Evolutionary conservation across 1,140 invertebrate species (phyloP).

Genomic region (Linepithema humile): DNA sequence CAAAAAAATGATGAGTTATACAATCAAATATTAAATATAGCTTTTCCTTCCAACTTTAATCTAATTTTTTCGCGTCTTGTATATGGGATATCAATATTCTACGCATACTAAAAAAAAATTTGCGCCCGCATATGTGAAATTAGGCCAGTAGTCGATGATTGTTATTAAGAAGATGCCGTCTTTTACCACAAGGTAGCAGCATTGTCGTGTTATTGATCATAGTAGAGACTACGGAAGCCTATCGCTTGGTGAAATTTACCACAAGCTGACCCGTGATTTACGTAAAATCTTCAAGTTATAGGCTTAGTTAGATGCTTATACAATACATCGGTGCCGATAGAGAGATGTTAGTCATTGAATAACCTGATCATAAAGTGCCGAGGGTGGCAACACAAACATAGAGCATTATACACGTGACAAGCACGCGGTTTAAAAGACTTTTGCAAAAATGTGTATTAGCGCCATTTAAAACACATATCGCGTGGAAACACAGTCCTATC

Average conservation of each 20-base stretch:
- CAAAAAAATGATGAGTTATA: too few species aligned
- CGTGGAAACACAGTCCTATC: constrained; percentile 48
- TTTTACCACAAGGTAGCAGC: constrained; percentile 68
- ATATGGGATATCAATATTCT: too few species aligned
- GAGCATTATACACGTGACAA: constrained; percentile 7
- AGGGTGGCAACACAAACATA: not conserved
- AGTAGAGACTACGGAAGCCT: constrained; percentile 1
- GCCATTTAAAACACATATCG: constrained; percentile 55
- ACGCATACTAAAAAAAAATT: too few species aligned
- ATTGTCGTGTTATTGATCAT: constrained; percentile 72
- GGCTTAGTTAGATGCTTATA: too few species aligned
- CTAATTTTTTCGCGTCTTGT: too few species aligned
- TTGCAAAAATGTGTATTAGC: constrained; percentile 72
- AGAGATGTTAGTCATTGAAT: not conserved
- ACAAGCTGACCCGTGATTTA: not conserved
- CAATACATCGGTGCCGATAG: not conserved
- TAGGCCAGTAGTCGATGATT: not conserved
- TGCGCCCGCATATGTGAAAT: not conserved
- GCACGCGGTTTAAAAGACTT: constrained; percentile 66
- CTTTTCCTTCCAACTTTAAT: too few species aligned
- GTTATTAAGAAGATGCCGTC: constrained; percentile 13
- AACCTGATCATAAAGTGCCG: not conserved
- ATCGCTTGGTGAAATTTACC: not conserved
- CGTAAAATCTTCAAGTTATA: constrained; percentile 3
- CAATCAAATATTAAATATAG: too few species aligned